Percentiles rank a stretch among this genome's conserved stretches.
Evolutionary conservation across 2,888 invertebrate species (phyloP).

Genomic region (Drosophila villosipedis): DNA sequence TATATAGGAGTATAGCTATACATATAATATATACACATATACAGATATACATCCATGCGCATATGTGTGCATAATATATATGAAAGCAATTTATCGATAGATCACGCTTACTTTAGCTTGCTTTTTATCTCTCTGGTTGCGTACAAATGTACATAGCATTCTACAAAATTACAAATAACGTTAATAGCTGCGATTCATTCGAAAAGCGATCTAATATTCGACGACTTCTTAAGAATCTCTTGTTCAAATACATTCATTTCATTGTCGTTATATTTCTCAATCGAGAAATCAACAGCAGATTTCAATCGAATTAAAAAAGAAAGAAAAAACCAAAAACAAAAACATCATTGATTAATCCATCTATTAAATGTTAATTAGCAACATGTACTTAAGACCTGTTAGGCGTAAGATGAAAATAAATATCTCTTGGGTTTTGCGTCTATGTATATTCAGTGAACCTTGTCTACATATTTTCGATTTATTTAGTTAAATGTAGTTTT

Average conservation of each 20-base stretch:
- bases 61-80: conserved; percentile 3
- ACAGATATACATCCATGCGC: conserved; percentile 16
- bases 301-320: neutral
- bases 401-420: neutral
- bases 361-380: neutral
- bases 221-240: neutral
- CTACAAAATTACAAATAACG: neutral
- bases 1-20: conserved; percentile 12
- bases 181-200: neutral
- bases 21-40: conserved; percentile 27
- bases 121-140: neutral
- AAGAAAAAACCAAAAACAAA: conserved; percentile 5
- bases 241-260: neutral
- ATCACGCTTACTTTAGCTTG: neutral
- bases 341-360: conserved; percentile 13
- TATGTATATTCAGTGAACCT: neutral
- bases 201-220: neutral
- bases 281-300: neutral
- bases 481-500: neutral
- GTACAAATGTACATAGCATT: neutral
- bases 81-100: neutral
- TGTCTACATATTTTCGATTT: conserved; percentile 20
- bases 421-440: neutral
- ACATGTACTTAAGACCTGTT: conserved; percentile 22
- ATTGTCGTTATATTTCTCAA: conserved; percentile 1